Evolutionary conservation across 2,888 invertebrate species (phyloP), one percentile per base, ranked within the genome.

Genomic region (Tinea trinotella): DNA sequence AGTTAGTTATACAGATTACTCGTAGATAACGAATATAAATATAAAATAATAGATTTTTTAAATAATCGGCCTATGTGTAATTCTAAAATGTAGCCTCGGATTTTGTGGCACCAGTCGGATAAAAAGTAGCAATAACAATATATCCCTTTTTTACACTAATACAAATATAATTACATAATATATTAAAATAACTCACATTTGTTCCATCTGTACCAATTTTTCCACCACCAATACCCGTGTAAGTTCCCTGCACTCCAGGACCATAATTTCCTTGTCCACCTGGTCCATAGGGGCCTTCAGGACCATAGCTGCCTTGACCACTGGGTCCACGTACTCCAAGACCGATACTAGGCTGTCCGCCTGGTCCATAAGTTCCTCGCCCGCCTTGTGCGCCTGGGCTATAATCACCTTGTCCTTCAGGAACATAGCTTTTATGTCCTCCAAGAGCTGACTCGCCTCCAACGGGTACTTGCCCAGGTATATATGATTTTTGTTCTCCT

Each of bases 251-350:
- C 36, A 55, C 35, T 9, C 50, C 53, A n/a, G 44, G 19, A 15
- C 35, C 56, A 18, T 53, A 54, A 52, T 53, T 56, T 6, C 54
- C 57, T 55, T 57, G 57, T 17, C 44, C 52, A 7, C 40, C 52
- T 34, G 55, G 18, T 15, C 30, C 34, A 44, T 6, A 54, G n/a
- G 35, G 18, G 4, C 17, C 52, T 20, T 22, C 54, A 17, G 48
- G 18, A 18, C 49, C 49, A 30, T 17, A 49, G 0, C 17, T 1
- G n/a, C 24, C 52, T 3, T 52, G 35, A 9, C 17, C 22, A 44
- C 44, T 44, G 20, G 44, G 5, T 53, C 22, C 53, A 40, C 40
- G 17, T 24, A 7, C 6, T 24, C 24, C 24, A 7, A 9, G 24
- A 24, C 24, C 24, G 9, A 7, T 7, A 24, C 6, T 7, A 7